Base-by-base conservation (phyloP, 2,113 vertebrate species). In the Solenodon paradoxus region DNA sequence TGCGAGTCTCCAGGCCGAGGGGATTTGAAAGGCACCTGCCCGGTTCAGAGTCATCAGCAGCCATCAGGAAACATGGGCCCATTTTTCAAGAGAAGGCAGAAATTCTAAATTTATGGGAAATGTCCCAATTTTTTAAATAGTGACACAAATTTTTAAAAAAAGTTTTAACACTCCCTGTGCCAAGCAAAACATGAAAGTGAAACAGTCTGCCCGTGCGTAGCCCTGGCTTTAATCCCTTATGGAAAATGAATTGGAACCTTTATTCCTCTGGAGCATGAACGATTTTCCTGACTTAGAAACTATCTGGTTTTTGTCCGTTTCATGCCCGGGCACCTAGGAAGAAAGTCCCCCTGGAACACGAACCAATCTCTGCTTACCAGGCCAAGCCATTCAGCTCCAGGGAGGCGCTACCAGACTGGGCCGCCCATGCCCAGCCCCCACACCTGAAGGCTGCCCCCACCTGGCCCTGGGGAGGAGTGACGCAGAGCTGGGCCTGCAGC, bases 71-170 rank as follows among this genome's bases (percentile, higher is more conserved):
- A 28, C 8, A 1, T 17, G 6, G 32, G 35, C 16, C 57, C 68
- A n/a, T 51, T 38, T 80, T 64, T n/a, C 49, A 47, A 77, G 85
- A 61, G 26, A 51, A 88, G 49, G n/a, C 88, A 85, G 82, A 86
- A 53, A 75, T 49, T 79, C 64, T 59, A 81, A 86, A n/a, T 35
- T 51, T 26, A 64, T 38, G 45, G 55, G 64, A 86, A 82, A 79
- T 30, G 51, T 55, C 69, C 51, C 40, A 32, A 32, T 82, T 85
- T 92, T 92, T 81, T 24, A 88, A 96, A 47, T 40, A 45, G 5
- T 38, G 55, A 63, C 82, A 81, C 28, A 24, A 24, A n/a, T 40
- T 89, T 0, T 30, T 45, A 71, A 72, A 61, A 57, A n/a, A 45
- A 7, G 12, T 3, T 40, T 75, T 49, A 80, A 71, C 4, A 0